Conservation (phyloP, 2,797 vertebrate genomes). For the Sebastes melanostomus region DNA sequence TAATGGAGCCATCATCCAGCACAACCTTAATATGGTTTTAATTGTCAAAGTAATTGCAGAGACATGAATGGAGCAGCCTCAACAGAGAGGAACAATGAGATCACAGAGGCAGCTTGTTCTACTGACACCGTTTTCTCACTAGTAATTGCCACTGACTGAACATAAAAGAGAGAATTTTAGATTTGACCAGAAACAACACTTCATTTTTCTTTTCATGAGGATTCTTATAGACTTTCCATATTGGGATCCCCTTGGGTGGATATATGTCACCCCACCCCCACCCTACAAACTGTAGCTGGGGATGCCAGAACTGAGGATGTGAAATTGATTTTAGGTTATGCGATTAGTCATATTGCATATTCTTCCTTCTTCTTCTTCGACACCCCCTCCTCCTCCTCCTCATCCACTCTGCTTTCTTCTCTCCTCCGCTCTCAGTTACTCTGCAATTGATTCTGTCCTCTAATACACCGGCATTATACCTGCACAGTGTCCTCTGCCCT, state of each 20-base stretch:
- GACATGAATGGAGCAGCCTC: constrained; percentile 41
- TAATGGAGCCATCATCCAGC: constrained; percentile 54
- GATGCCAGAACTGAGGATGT: constrained; percentile 58
- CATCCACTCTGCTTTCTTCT: constrained; percentile 12
- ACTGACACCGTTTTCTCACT: constrained; percentile 35
- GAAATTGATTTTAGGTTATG: constrained; percentile 75
- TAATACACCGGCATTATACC: constrained; percentile 6
- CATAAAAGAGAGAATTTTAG: neutral
- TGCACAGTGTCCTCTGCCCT: constrained; percentile 19
- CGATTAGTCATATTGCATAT: constrained; percentile 65
- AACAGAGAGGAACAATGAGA: constrained; percentile 38
- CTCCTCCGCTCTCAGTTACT: neutral
- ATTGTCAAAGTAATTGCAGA: constrained; percentile 55
- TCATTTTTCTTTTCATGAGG: neutral
- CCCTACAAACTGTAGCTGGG: constrained; percentile 9
- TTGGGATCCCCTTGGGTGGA: neutral
- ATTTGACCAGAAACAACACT: constrained; percentile 1
- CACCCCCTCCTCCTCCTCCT: neutral
- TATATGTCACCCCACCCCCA: neutral
- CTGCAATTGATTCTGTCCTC: constrained; percentile 14
- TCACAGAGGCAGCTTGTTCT: constrained; percentile 52
- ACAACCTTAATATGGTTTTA: constrained; percentile 50
- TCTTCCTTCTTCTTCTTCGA: constrained; percentile 15
- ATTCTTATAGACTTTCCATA: neutral
- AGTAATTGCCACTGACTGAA: constrained; percentile 19